Conservation (phyloP, 2,888 invertebrate species). For the Drosophila diplacantha region DNA sequence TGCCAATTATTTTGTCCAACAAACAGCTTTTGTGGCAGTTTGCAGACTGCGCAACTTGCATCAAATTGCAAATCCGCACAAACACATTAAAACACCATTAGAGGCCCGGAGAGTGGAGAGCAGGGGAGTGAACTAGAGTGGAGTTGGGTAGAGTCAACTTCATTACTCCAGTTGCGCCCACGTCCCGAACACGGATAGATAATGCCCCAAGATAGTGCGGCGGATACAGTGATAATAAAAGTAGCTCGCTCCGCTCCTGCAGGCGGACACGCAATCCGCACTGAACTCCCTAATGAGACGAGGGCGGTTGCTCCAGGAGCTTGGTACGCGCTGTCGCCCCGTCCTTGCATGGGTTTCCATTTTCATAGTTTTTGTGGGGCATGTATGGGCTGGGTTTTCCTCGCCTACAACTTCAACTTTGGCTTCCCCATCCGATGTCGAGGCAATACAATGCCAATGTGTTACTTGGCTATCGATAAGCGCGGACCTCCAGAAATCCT, state of each 20-base stretch:
- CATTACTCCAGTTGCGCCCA: constrained; percentile 60
- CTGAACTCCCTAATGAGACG: constrained; percentile 51
- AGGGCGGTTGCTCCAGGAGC: constrained; percentile 45
- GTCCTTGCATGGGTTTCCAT: constrained; percentile 54
- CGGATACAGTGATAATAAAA: constrained; percentile 51
- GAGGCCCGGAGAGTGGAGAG: constrained; percentile 14
- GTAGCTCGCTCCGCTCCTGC: constrained; percentile 43
- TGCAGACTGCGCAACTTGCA: constrained; percentile 43
- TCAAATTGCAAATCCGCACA: constrained; percentile 38
- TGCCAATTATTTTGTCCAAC: constrained; percentile 58
- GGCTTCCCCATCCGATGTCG: constrained; percentile 30
- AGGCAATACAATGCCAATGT: constrained; percentile 47
- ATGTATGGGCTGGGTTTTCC: constrained; percentile 16
- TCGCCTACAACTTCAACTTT: constrained; percentile 29
- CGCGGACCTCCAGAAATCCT: constrained; percentile 38
- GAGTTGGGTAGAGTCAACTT: constrained; percentile 44
- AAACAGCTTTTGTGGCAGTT: constrained; percentile 46
- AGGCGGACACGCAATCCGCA: constrained; percentile 61
- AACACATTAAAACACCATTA: constrained; percentile 60
- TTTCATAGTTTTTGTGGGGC: constrained; percentile 48
- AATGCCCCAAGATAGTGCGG: constrained; percentile 24
- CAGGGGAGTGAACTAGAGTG: constrained; percentile 14
- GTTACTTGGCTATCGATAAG: constrained; percentile 56
- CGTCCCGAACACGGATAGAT: constrained; percentile 43
- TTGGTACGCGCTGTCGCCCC: constrained; percentile 63